These are phyloP conservation scores for Pangasianodon gigas DNA, from an alignment of 2,113 vertebrate genomes.

Conservation along the genomic window DNA sequence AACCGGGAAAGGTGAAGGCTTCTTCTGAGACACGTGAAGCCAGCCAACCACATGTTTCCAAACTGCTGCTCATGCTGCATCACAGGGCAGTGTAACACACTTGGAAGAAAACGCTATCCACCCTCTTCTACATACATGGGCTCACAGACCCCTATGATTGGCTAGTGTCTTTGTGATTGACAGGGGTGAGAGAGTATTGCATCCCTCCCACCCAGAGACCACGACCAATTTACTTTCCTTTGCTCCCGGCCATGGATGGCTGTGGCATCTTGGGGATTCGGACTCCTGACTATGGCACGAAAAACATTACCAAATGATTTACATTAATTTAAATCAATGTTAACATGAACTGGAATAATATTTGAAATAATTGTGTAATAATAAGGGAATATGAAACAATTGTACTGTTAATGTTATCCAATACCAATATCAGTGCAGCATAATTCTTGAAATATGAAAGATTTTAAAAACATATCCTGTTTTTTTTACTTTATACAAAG, in stretches of 20 bases:
- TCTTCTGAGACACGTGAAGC: background rate
- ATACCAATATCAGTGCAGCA: background rate
- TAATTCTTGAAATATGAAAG: background rate
- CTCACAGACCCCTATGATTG: background rate
- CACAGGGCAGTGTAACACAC: background rate
- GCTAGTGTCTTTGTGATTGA: background rate
- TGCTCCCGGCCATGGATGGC: background rate
- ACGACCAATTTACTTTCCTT: background rate
- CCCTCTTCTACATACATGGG: background rate
- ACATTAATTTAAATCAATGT: background rate
- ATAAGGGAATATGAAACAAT: background rate
- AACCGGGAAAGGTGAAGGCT: background rate
- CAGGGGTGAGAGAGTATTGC: background rate
- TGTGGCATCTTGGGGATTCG: background rate
- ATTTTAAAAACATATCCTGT: too few relatives aligned
- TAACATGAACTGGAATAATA: background rate
- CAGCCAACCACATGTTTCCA: background rate
- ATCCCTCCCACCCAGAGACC: background rate
- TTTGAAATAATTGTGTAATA: background rate
- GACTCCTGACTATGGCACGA: too few relatives aligned
- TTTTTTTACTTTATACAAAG: background rate
- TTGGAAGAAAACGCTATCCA: background rate
- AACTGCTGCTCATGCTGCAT: background rate
- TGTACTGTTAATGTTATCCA: background rate
- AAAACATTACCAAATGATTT: background rate